These are phyloP conservation scores for Sinodicranocentrus sp. DNA, from an alignment of 2,888 invertebrate genomes.

Conservation along the genomic window DNA sequence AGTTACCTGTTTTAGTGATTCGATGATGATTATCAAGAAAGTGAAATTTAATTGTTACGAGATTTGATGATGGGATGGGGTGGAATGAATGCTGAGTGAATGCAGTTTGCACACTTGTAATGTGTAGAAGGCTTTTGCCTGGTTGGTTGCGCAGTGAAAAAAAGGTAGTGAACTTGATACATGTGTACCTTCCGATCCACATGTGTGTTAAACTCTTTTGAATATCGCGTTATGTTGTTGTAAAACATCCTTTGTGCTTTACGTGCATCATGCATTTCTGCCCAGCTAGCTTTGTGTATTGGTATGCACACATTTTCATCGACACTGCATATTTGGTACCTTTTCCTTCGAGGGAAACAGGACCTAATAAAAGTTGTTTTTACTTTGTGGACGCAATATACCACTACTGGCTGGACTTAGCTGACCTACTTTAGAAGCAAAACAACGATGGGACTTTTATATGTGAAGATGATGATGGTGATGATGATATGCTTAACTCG, in stretches of 20 bases:
- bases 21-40: conserved; percentile 67
- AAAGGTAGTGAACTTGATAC: conserved; percentile 41
- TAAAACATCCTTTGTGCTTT: background rate
- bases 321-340: background rate
- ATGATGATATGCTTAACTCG: conserved; percentile 42
- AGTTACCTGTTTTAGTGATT: conserved; percentile 39
- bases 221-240: background rate
- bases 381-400: conserved; percentile 14
- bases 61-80: conserved; percentile 52
- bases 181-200: background rate
- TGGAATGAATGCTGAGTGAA: conserved; percentile 17
- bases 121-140: background rate
- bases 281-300: background rate
- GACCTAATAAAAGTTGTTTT: conserved; percentile 60
- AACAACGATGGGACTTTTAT: conserved; percentile 22
- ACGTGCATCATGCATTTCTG: background rate
- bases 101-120: conserved; percentile 35
- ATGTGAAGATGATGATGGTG: conserved; percentile 15
- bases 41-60: conserved; percentile 70
- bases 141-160: background rate
- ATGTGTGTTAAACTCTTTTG: background rate
- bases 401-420: conserved; percentile 54
- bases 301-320: too few relatives aligned
- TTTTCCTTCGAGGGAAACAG: conserved; percentile 44
- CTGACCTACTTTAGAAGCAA: conserved; percentile 60